Percentiles rank a stretch among this genome's conserved stretches.
These are phyloP conservation scores for Drosophila sucinea DNA, from an alignment of 1,140 invertebrate genomes.

Conservation along the genomic window DNA sequence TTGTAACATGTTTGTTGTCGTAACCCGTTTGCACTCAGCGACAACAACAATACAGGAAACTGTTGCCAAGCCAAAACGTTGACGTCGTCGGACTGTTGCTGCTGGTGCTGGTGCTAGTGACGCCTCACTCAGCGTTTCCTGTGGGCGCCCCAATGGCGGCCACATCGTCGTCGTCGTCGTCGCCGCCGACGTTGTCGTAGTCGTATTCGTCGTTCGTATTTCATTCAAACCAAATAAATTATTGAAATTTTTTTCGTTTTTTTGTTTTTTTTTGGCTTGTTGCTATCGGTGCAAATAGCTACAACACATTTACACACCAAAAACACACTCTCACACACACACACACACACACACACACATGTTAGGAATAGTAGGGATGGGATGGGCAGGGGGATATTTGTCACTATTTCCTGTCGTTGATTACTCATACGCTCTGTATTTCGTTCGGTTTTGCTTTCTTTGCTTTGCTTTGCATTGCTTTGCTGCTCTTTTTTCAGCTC, in stretches of 20 bases:
- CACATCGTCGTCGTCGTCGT: slow-evolving; percentile 28
- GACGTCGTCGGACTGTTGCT: slow-evolving; percentile 17
- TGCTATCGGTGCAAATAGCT: slow-evolving; percentile 81
- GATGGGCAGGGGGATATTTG: slow-evolving; percentile 52
- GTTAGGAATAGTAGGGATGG: background rate
- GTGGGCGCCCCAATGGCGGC: slow-evolving; percentile 79
- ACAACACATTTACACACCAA: slow-evolving; percentile 72
- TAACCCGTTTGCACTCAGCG: slow-evolving; percentile 75
- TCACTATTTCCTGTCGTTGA: slow-evolving; percentile 79
- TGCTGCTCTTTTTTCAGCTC: slow-evolving; percentile 7
- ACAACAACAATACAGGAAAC: slow-evolving; percentile 62
- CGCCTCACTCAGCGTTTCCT: slow-evolving; percentile 62
- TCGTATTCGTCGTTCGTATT: slow-evolving; percentile 62
- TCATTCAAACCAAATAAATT: slow-evolving; percentile 81
- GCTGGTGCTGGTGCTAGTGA: slow-evolving; percentile 28
- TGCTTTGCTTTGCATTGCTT: slow-evolving; percentile 22
- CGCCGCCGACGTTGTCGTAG: background rate
- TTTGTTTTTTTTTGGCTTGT: slow-evolving; percentile 63
- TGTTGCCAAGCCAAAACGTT: slow-evolving; percentile 64
- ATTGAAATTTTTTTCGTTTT: slow-evolving; percentile 66
- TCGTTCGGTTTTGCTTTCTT: slow-evolving; percentile 20
- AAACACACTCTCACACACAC: slow-evolving; percentile 21
- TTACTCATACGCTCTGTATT: slow-evolving; percentile 78
- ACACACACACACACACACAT: slow-evolving; percentile 15
- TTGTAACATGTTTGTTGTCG: slow-evolving; percentile 79